These are phyloP conservation scores for Melanostoma scalare DNA, from an alignment of 2,888 invertebrate genomes.

Conservation along the genomic window DNA sequence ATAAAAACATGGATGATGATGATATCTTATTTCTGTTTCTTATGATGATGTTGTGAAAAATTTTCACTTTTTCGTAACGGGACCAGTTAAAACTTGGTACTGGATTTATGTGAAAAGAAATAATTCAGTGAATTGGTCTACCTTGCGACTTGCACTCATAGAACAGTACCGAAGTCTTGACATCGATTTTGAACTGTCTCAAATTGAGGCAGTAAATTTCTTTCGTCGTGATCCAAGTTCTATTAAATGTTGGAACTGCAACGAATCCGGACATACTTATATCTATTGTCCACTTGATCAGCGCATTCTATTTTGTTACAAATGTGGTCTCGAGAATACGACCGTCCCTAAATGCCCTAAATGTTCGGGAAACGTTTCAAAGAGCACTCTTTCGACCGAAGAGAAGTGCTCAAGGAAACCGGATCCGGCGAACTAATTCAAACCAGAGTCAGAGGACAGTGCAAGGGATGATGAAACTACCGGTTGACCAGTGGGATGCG, in stretches of 20 bases:
- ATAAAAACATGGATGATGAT: constrained; percentile 13
- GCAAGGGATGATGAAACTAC: too few relatives aligned
- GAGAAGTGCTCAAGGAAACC: constrained; percentile 2
- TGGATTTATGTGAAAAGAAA: too few relatives aligned
- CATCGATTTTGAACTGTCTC: too few relatives aligned
- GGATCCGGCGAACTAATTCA: constrained; percentile 1
- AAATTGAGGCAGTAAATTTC: too few relatives aligned
- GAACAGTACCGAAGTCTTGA: too few relatives aligned
- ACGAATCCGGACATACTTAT: neutral
- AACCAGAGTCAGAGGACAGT: too few relatives aligned
- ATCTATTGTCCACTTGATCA: neutral
- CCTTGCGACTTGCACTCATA: too few relatives aligned
- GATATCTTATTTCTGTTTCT: constrained; percentile 1
- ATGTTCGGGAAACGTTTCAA: constrained; percentile 8
- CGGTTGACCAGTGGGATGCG: too few relatives aligned
- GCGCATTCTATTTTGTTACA: constrained; percentile 10
- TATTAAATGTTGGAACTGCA: constrained; percentile 12
- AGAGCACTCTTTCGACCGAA: constrained; percentile 19
- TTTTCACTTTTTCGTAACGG: constrained; percentile 4
- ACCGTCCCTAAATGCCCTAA: constrained; percentile 1
- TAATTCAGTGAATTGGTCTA: too few relatives aligned
- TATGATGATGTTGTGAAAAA: constrained; percentile 5
- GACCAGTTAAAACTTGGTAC: neutral
- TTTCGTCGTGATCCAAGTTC: too few relatives aligned
- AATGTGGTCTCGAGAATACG: constrained; percentile 6